phyloP scores from a whole-genome alignment of 2,888 invertebrate genomes.

The Cremastinae sp. region DNA sequence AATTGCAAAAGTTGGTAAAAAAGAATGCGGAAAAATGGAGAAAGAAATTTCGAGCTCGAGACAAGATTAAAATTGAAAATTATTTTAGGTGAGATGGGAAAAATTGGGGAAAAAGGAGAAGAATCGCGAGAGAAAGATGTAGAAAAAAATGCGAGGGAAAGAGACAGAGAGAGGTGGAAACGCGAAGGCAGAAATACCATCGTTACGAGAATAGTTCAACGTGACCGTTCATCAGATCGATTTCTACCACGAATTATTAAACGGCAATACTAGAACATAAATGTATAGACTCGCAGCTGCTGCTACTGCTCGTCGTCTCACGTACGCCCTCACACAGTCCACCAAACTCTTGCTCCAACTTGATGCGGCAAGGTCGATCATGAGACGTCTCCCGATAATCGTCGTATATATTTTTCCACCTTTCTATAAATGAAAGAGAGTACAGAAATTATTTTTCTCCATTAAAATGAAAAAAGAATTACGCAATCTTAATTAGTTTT shows the following conservation, averaged over 20 bases:
- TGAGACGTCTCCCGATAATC: constrained; percentile 50
- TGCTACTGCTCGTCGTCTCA: background rate
- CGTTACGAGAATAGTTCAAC: constrained; percentile 69
- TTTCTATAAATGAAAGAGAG: too few relatives aligned
- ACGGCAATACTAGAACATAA: constrained; percentile 59
- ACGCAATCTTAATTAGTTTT: background rate
- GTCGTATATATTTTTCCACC: too few relatives aligned
- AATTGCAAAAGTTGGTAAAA: too few relatives aligned
- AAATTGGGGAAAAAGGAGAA: too few relatives aligned
- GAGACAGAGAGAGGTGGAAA: constrained; percentile 22
- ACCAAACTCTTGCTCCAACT: too few relatives aligned
- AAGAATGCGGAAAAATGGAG: too few relatives aligned
- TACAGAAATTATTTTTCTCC: too few relatives aligned
- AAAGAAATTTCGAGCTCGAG: too few relatives aligned
- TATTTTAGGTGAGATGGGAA: too few relatives aligned
- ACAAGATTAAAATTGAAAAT: too few relatives aligned
- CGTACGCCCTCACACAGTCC: constrained; percentile 21
- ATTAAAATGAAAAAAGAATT: background rate
- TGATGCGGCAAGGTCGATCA: constrained; percentile 61
- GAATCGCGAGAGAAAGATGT: constrained; percentile 22
- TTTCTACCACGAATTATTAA: constrained; percentile 70
- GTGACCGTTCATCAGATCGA: constrained; percentile 71
- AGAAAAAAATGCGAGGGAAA: constrained; percentile 14
- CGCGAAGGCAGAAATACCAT: constrained; percentile 64
- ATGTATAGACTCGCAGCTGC: constrained; percentile 27